Conservation (phyloP, 2,113 vertebrate genomes). For the Nicator chloris region DNA sequence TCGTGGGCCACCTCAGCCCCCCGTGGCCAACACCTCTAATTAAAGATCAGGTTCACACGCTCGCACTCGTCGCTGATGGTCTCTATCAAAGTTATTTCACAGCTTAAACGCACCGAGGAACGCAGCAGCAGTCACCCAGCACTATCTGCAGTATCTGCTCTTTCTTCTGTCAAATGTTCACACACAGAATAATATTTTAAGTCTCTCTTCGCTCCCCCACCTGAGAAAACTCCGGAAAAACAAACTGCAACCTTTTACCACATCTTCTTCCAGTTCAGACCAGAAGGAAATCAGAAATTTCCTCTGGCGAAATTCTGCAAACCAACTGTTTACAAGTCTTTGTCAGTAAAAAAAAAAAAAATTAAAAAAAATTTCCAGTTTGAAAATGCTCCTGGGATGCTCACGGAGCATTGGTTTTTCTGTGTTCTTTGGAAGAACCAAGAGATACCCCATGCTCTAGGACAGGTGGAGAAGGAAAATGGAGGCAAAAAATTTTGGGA, state of each 20-base stretch:
- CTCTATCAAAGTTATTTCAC: background rate
- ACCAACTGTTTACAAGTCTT: background rate
- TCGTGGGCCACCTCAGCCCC: background rate
- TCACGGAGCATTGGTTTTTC: accelerated
- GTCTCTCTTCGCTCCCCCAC: background rate
- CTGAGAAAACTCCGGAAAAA: background rate
- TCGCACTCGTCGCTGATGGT: background rate
- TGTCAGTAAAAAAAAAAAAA: background rate
- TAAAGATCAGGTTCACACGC: background rate
- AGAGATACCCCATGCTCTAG: background rate
- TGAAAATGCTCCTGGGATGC: background rate
- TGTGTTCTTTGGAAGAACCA: background rate
- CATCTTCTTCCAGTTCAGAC: background rate
- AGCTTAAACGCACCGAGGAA: background rate
- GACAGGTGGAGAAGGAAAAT: background rate
- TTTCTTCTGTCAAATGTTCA: background rate
- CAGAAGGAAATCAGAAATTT: conserved; percentile 46
- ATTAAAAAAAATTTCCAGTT: background rate
- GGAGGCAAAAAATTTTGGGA: background rate
- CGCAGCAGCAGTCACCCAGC: background rate
- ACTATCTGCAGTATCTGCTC: background rate
- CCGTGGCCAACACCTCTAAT: conserved; percentile 16
- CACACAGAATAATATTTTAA: background rate
- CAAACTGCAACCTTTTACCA: background rate
- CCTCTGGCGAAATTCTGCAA: background rate